Percentiles rank a stretch among this genome's conserved stretches.
phyloP scores from a whole-genome alignment of 2,113 vertebrate species.

The Anoura caudifer region DNA sequence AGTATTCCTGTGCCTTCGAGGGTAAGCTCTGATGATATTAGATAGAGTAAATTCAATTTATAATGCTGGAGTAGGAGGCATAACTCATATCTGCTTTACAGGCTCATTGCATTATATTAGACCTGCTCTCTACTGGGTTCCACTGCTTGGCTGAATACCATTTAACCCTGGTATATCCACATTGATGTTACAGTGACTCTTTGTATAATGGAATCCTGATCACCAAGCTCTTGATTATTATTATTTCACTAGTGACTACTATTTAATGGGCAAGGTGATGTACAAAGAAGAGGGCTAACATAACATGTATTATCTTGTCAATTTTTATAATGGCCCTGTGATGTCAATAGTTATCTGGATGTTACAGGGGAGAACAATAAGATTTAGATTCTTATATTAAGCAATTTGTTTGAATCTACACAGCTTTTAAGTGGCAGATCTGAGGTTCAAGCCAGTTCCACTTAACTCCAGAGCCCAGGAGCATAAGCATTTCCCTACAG shows the following conservation, averaged over 20 bases:
- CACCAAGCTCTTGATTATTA: background rate
- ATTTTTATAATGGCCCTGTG: background rate
- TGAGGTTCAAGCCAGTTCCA: background rate
- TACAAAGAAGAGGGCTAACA: background rate
- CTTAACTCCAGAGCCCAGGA: background rate
- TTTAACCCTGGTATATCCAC: background rate
- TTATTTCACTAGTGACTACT: background rate
- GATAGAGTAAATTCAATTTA: slow-evolving; percentile 39
- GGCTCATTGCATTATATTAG: slow-evolving; percentile 5
- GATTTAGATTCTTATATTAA: background rate
- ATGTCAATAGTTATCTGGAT: background rate
- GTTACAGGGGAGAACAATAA: background rate
- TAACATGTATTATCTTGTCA: background rate
- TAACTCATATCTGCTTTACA: background rate
- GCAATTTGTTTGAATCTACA: background rate
- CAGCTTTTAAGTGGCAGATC: background rate
- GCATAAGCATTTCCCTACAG: background rate
- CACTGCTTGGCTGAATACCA: background rate
- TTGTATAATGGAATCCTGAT: background rate
- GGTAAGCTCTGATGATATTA: slow-evolving; percentile 37
- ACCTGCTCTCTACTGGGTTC: background rate
- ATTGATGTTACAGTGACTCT: background rate
- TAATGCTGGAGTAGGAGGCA: background rate
- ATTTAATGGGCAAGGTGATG: background rate
- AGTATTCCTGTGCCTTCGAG: background rate